Base-by-base conservation (phyloP, 2,797 vertebrate genomes). In the Scolopax rusticola region DNA sequence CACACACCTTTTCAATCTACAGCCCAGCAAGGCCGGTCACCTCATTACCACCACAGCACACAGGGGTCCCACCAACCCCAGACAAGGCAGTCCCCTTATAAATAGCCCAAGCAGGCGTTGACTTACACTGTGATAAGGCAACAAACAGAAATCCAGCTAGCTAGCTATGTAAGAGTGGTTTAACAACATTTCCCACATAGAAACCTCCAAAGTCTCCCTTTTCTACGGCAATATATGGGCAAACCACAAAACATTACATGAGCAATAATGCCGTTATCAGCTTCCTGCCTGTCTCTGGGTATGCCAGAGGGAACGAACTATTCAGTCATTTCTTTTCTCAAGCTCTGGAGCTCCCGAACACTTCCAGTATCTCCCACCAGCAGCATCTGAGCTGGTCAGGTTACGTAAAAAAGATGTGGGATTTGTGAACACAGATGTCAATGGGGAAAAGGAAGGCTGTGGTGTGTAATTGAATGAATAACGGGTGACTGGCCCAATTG, bases 391-490 rank as follows among this genome's bases (percentile, higher is more conserved):
- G 84, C 43, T 90, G 63, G 59, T n/a, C 69, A 90, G 69, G 86
- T 92, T 94, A 95, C 11, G 24, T 59, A 78, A 95, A 91, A 91
- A 83, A 40, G 61, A 87, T 19, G 60, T 33, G 15, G 33, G 53
- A 63, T 93, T 93, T 93, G 77, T 79, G 43, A 33, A 79, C 50
- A 51, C 43, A 40, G 73, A 93, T 65, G 80, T 93, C 92, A 92
- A 64, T 6, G 1, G 65, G 67, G 27, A 95, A 32, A 75, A 94
- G 81, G 48, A 70, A 80, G 75, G 81, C 68, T 79, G 18, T 6
- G 2, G 32, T 32, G 81, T 83, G 81, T 61, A 94, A 95, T 57
- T 89, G 75, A 93, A 96, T 92, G 84, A 94, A 70, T 78, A 87
- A 89, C 10, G 67, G 90, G 41, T 64, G 84, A 93, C 89, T 61